Conservation (phyloP, 2,797 vertebrate species). For the Xyrichtys novacula region DNA sequence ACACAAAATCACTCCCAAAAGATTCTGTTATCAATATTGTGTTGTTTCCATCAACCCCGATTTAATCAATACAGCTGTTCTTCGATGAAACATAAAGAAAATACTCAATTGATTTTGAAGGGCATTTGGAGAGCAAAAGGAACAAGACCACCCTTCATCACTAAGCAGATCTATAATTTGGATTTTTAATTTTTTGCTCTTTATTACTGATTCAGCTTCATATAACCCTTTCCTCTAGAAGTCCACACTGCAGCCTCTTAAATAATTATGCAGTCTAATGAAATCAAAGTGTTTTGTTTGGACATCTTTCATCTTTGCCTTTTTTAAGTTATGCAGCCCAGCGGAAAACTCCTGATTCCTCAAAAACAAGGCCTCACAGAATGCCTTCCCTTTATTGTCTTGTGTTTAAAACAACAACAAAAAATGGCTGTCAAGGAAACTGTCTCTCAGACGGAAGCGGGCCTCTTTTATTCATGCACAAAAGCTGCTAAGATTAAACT, state of each 20-base stretch:
- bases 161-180: constrained; percentile 48
- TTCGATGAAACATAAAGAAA: constrained; percentile 43
- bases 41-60: constrained; percentile 19
- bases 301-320: neutral
- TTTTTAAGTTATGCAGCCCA: too few species aligned
- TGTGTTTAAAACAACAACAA: too few species aligned
- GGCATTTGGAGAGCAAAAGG: constrained; percentile 19
- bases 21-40: constrained; percentile 10
- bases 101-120: constrained; percentile 45
- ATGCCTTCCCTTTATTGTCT: too few species aligned
- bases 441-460: too few species aligned
- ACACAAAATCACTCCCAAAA: constrained; percentile 17
- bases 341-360: too few species aligned
- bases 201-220: constrained; percentile 42
- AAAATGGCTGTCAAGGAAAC: too few species aligned
- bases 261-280: constrained; percentile 15
- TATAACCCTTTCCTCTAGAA: constrained; percentile 13
- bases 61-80: constrained; percentile 39
- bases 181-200: constrained; percentile 25
- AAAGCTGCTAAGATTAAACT: too few species aligned
- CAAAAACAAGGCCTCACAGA: too few species aligned
- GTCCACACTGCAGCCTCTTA: constrained; percentile 32
- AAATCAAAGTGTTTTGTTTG: constrained; percentile 18
- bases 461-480: too few species aligned
- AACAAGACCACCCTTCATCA: constrained; percentile 25